These are phyloP conservation scores for Aplocera efformata DNA, from an alignment of 2,888 invertebrate species.

Conservation along the genomic window DNA sequence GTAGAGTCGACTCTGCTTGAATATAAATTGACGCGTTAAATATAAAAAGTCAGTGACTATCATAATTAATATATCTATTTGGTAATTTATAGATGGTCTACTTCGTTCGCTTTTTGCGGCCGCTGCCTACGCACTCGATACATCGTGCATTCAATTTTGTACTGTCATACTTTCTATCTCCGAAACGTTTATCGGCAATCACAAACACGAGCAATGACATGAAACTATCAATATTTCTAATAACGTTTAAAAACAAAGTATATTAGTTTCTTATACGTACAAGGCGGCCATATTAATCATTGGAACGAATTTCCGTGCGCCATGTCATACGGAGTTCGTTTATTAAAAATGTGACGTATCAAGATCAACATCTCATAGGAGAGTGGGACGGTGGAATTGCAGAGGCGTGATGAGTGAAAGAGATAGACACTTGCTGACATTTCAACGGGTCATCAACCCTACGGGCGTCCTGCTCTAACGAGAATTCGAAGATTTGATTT, in stretches of 20 bases:
- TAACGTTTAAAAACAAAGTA: conserved; percentile 77
- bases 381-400: conserved; percentile 55
- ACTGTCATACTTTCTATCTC: conserved; percentile 72
- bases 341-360: conserved; percentile 81
- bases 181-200: conserved; percentile 72
- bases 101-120: conserved; percentile 49
- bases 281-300: conserved; percentile 77
- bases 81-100: conserved; percentile 47
- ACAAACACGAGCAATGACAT: conserved; percentile 75
- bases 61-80: conserved; percentile 32
- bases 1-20: conserved; percentile 21
- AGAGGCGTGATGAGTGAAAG: conserved; percentile 47
- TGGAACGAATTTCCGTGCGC: conserved; percentile 77
- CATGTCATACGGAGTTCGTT: conserved; percentile 78
- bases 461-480: conserved; percentile 77
- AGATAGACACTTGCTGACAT: conserved; percentile 71
- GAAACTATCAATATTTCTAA: conserved; percentile 80
- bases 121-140: conserved; percentile 53
- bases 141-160: conserved; percentile 62
- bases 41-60: conserved; percentile 19
- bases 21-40: conserved; percentile 29
- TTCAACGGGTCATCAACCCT: conserved; percentile 80
- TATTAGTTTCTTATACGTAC: conserved; percentile 69
- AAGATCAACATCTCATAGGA: conserved; percentile 77
- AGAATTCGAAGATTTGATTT: conserved; percentile 79